These are phyloP conservation scores for Copidosoma aretas DNA, from an alignment of 2,888 invertebrate species.

Conservation along the genomic window DNA sequence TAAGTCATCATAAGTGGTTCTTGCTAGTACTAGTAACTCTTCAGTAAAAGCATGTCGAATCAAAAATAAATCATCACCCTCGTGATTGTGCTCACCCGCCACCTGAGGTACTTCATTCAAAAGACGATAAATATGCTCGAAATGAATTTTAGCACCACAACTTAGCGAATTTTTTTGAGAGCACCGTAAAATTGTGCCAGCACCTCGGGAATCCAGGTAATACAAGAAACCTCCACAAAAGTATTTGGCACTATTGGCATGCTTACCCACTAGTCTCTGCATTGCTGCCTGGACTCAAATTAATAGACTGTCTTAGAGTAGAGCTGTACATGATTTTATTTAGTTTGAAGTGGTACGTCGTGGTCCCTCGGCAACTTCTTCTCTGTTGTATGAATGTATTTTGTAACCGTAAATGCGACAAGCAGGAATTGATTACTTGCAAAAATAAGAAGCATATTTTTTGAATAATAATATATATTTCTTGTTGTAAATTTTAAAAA, in stretches of 20 bases:
- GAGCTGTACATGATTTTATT: no score
- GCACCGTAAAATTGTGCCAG: not conserved
- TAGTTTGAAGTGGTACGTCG: no score
- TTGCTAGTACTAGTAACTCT: not conserved
- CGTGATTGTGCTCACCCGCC: not conserved
- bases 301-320: no score
- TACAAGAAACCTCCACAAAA: not conserved
- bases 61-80: not conserved
- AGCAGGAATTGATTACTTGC: no score
- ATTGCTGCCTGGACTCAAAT: no score
- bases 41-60: not conserved
- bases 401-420: no score
- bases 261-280: not conserved
- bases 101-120: not conserved
- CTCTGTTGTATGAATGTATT: no score
- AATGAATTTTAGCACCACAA: not conserved
- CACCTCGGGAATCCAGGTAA: not conserved
- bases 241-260: not conserved
- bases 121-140: not conserved
- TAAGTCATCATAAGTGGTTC: constrained; percentile 6
- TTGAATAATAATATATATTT: no score
- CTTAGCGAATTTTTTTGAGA: not conserved
- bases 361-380: no score
- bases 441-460: no score
- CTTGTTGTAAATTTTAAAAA: no score